phyloP scores from a whole-genome alignment of 1,140 invertebrate genomes.

The Nomia melanderi region DNA sequence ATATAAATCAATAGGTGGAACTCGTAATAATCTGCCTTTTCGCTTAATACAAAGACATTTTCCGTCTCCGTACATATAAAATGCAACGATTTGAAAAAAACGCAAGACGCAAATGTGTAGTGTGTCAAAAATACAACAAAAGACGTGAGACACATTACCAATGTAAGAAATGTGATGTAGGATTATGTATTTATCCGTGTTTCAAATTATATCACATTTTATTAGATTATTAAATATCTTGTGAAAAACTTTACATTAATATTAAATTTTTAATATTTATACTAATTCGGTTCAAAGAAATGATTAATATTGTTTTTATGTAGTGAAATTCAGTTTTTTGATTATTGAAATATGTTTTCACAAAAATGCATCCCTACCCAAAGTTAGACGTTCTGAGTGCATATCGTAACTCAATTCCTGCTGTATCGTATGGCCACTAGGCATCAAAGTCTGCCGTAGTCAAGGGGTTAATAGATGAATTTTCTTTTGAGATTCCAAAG shows the following conservation, averaged over 20 bases:
- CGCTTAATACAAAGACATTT: not conserved
- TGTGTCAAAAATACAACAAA: not conserved
- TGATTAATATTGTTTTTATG: constrained; percentile 5
- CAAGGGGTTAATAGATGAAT: too few species aligned
- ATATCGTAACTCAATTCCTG: not conserved
- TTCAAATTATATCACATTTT: constrained; percentile 15
- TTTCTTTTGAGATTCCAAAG: too few species aligned
- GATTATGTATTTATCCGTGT: constrained; percentile 18
- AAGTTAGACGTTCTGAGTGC: not conserved
- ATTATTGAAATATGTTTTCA: not conserved
- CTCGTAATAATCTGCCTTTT: not conserved
- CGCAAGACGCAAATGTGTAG: constrained; percentile 3
- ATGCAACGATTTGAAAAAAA: not conserved
- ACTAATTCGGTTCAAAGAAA: too few species aligned
- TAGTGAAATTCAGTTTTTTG: not conserved
- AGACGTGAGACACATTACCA: constrained; percentile 1
- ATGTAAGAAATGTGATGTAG: constrained; percentile 15
- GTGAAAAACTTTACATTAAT: not conserved
- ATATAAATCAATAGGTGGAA: constrained; percentile 14
- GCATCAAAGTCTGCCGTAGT: too few species aligned
- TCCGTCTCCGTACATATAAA: not conserved
- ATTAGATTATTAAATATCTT: not conserved
- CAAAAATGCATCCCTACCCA: not conserved
- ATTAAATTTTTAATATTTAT: not conserved
- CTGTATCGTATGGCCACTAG: too few species aligned